Evolutionary conservation across 2,888 invertebrate genomes (phyloP).

Genomic region (Torymus texanus): DNA sequence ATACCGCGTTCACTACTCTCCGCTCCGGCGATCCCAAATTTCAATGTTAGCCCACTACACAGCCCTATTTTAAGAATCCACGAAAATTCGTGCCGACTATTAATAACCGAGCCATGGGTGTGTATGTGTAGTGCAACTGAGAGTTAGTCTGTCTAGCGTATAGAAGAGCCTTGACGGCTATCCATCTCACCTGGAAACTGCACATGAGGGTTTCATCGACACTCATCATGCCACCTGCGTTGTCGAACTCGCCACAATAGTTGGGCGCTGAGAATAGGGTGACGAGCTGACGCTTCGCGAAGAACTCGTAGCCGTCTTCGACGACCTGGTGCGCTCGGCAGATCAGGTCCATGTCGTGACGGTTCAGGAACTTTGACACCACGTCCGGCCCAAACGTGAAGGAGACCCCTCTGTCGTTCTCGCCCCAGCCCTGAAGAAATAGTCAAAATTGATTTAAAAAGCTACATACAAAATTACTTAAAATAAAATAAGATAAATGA

Average conservation of each 20-base stretch:
- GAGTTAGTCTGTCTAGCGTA: too few relatives aligned
- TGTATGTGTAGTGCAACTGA: too few relatives aligned
- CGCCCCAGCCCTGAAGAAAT: constrained; percentile 87
- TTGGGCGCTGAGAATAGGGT: constrained; percentile 99
- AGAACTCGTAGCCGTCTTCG: constrained; percentile 99
- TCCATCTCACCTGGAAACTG: constrained; percentile 93
- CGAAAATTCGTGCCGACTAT: constrained; percentile 42
- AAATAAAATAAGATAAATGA: too few relatives aligned
- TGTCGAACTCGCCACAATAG: constrained; percentile 98
- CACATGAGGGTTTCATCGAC: constrained; percentile 99
- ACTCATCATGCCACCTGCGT: constrained; percentile 99
- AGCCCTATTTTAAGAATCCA: constrained; percentile 41
- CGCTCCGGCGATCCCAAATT: constrained; percentile 19
- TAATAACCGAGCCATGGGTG: constrained; percentile 2
- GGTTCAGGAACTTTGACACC: constrained; percentile 95
- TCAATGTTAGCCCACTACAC: constrained; percentile 23
- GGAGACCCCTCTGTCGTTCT: constrained; percentile 98
- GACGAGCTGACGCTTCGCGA: constrained; percentile 97
- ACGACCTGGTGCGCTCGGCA: constrained; percentile 98
- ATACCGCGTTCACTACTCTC: not conserved
- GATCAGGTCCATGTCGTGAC: constrained; percentile 97
- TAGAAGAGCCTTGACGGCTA: constrained; percentile 31
- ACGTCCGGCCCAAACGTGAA: constrained; percentile 99
- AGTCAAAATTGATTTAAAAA: too few relatives aligned
- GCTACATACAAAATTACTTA: too few relatives aligned